Base-by-base conservation (phyloP, 2,113 vertebrate species). In the Caranx ignobilis region DNA sequence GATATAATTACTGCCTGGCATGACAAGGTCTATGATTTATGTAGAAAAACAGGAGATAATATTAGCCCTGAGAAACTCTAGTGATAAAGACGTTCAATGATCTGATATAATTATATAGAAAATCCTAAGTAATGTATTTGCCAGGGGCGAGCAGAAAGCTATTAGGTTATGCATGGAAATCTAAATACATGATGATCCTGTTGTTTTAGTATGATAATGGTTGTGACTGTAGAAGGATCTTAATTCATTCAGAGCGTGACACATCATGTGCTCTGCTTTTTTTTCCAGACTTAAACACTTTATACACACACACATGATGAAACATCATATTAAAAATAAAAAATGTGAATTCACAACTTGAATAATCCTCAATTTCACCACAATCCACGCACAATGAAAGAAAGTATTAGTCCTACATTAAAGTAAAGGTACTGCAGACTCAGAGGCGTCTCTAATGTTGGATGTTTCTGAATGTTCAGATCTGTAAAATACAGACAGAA, bases 91-190 rank as follows among this genome's bases (percentile, higher is more conserved):
- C 56, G 52, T 70, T 81, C 43, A 76, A 15, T 76, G 31, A 69
- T 67, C 35, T 77, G 68, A 76, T 77, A 69, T 69, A 48, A 78
- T 85, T 82, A 66, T 67, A 65, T 47, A 52, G 41, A 85, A 84
- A 78, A 70, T 50, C 82, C 8, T 72, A 59, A 71, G 41, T 65
- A 52, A 77, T 77, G 79, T 35, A 26, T 77, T 67, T 72, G 47
- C 76, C 65, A 45, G 59, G 74, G 63, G 82, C 54, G 18, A 75
- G 19, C 60, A 50, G 12, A 70, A 75, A 67, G 47, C 48, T 50
- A 56, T 80, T 79, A 76, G 35, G 57, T 43, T 66, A 65, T 62
- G 65, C 71, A 75, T 35, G 2, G 47, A 63, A 76, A 65, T 63
- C 50, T 32, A 13, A 48, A 60, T 66, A 50, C 7, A 3, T 72